phyloP scores from a whole-genome alignment of 2,888 invertebrate genomes.

The Dione vanillae region DNA sequence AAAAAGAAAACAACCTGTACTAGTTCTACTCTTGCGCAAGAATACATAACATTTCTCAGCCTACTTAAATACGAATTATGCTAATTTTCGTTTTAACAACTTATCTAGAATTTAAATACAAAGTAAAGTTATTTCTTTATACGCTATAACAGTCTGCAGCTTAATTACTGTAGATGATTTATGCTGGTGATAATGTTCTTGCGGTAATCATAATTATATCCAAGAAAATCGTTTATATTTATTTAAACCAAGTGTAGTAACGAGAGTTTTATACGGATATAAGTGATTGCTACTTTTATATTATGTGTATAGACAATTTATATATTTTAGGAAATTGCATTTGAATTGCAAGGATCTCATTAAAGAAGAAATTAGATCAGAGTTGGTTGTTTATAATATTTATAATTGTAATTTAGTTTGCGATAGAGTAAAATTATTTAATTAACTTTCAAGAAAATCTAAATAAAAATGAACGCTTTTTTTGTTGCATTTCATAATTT shows the following conservation, averaged over 20 bases:
- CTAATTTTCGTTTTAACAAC: not conserved
- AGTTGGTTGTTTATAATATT: too few relatives aligned
- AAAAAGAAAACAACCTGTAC: not conserved
- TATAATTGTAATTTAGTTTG: too few relatives aligned
- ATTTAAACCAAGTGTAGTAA: not conserved
- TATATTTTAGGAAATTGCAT: too few relatives aligned
- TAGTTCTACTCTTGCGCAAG: constrained; percentile 3
- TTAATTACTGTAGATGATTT: not conserved
- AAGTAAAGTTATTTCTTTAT: not conserved
- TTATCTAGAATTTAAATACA: not conserved
- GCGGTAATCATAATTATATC: too few relatives aligned
- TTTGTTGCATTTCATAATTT: too few relatives aligned
- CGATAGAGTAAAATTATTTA: too few relatives aligned
- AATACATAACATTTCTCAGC: constrained; percentile 7
- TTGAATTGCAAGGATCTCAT: too few relatives aligned
- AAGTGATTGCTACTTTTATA: too few relatives aligned
- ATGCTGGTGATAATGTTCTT: not conserved
- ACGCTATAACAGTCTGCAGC: not conserved
- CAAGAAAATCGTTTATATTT: not conserved
- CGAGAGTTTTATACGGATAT: not conserved
- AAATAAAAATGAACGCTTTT: too few relatives aligned
- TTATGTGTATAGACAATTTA: too few relatives aligned
- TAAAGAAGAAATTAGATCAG: too few relatives aligned
- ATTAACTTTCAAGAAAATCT: too few relatives aligned
- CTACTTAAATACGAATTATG: not conserved